These are phyloP conservation scores for Ornithoptera priamus DNA, from an alignment of 2,888 invertebrate species.

Conservation along the genomic window DNA sequence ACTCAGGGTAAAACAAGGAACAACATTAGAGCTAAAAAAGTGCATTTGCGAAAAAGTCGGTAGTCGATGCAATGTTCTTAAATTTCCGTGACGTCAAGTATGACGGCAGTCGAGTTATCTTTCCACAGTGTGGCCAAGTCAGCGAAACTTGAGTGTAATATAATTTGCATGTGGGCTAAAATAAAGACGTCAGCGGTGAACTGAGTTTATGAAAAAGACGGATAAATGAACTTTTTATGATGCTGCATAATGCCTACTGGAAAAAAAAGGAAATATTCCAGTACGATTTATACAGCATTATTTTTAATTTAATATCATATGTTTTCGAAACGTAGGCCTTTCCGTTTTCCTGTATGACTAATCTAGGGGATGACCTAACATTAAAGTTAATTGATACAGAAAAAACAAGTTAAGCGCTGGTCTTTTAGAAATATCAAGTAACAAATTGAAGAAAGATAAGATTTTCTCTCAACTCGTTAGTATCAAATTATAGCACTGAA, in stretches of 20 bases:
- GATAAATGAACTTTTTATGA: neutral
- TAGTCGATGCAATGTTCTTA: slow-evolving; percentile 27
- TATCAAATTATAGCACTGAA: no score
- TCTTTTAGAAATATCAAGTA: no score
- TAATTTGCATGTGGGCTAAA: slow-evolving; percentile 69
- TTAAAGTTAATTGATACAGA: no score
- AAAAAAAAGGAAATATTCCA: neutral
- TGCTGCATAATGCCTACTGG: neutral
- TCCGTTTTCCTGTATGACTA: no score
- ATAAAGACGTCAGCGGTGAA: slow-evolving; percentile 56
- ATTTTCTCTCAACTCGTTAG: no score
- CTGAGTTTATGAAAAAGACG: slow-evolving; percentile 31
- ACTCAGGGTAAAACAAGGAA: neutral
- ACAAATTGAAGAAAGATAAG: no score
- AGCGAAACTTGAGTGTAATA: slow-evolving; percentile 69
- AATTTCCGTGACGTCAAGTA: slow-evolving; percentile 32
- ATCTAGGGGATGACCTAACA: no score
- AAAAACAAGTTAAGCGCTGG: no score
- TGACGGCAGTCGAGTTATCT: slow-evolving; percentile 58
- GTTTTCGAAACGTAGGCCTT: no score
- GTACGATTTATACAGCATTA: neutral
- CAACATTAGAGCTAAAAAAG: slow-evolving; percentile 15
- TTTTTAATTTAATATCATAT: neutral
- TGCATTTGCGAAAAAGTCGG: slow-evolving; percentile 27
- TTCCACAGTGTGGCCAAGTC: slow-evolving; percentile 59